A percentile compares a stretch with the other conserved stretches of the same genome.
Evolutionary conservation across 2,888 invertebrate genomes (phyloP).

Genomic region (Meganola albula): DNA sequence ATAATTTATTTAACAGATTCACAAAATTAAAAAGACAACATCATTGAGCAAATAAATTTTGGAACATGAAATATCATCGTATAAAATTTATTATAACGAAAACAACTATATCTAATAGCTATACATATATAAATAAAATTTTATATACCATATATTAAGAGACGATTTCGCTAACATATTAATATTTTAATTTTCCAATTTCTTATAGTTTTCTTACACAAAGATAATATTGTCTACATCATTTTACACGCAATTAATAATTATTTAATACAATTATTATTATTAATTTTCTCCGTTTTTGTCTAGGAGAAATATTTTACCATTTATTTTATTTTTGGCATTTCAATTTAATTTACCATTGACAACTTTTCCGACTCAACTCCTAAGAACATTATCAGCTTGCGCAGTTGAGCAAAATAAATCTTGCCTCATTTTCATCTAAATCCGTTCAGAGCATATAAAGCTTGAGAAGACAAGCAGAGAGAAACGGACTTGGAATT

Average conservation of each 20-base stretch:
- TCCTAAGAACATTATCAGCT: too few species aligned
- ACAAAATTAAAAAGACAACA: constrained; percentile 59
- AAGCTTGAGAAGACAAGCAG: too few species aligned
- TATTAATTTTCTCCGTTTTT: too few species aligned
- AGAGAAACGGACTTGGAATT: too few species aligned
- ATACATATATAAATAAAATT: constrained; percentile 35
- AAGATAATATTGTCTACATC: constrained; percentile 63
- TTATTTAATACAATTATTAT: too few species aligned
- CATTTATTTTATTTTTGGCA: too few species aligned
- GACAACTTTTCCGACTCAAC: too few species aligned
- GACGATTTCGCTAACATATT: constrained; percentile 31
- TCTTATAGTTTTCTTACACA: constrained; percentile 48
- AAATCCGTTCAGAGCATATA: too few species aligned
- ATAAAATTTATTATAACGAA: constrained; percentile 64
- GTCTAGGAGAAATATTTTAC: too few species aligned
- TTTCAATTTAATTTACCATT: too few species aligned
- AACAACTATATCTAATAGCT: constrained; percentile 49
- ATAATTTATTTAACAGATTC: constrained; percentile 69
- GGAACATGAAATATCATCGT: constrained; percentile 59
- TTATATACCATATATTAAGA: constrained; percentile 33
- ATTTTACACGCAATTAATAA: constrained; percentile 32
- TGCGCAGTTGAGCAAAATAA: too few species aligned
- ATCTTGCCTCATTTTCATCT: too few species aligned
- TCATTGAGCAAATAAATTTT: constrained; percentile 65
- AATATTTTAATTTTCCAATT: constrained; percentile 24